Evolutionary conservation across 2,797 vertebrate genomes (phyloP).

Genomic region (Falco berigora): DNA sequence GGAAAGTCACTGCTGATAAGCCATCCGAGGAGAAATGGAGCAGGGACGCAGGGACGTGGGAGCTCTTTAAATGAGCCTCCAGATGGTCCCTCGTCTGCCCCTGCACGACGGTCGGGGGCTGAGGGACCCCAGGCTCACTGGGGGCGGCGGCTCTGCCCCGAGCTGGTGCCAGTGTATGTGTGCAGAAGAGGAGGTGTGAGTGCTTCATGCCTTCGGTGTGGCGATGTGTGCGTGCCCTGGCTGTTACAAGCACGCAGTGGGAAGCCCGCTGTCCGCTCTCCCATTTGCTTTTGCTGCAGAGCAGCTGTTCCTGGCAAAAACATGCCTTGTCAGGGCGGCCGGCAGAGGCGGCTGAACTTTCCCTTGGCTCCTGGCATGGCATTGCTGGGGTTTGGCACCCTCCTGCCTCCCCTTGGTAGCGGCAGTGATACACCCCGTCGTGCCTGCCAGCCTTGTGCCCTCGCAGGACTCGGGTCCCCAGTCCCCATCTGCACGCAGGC

Average conservation of each 20-base stretch:
- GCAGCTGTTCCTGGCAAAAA: background rate
- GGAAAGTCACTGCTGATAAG: constrained; percentile 72
- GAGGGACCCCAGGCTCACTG: background rate
- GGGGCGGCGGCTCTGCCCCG: background rate
- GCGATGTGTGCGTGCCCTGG: background rate
- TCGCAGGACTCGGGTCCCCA: background rate
- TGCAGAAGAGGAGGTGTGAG: background rate
- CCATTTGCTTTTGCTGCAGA: background rate
- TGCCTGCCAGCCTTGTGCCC: background rate
- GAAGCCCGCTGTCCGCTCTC: background rate
- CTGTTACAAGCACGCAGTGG: background rate
- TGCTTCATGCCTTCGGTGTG: background rate
- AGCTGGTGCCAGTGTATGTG: background rate
- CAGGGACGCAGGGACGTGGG: background rate
- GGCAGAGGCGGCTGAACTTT: background rate
- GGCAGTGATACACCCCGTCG: background rate
- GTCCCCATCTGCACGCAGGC: accelerated
- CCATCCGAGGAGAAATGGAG: constrained; percentile 32
- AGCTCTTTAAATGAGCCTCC: background rate
- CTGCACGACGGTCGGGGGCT: background rate
- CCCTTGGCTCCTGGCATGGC: background rate
- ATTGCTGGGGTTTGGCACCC: background rate
- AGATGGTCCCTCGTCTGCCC: background rate
- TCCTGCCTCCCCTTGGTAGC: background rate
- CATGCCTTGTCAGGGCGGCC: accelerated